Conservation (phyloP, 2,888 invertebrate species). For the Corbicula japonica region DNA sequence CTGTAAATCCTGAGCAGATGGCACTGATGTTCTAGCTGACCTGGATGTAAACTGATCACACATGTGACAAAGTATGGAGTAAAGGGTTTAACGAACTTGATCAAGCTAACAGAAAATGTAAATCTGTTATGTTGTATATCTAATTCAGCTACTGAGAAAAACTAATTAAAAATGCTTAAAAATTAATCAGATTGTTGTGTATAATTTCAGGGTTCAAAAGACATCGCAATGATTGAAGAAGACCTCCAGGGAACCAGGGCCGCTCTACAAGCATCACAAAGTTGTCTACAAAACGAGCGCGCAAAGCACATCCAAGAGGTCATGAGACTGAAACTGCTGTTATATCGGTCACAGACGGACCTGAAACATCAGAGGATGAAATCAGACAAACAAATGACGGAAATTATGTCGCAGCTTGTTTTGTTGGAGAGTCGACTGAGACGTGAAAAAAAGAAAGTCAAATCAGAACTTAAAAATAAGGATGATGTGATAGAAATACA, state of each 20-base stretch:
- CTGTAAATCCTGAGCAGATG: too few species aligned
- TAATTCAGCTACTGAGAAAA: too few species aligned
- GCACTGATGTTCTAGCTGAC: too few species aligned
- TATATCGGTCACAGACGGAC: slow-evolving; percentile 70
- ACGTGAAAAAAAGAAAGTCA: slow-evolving; percentile 73
- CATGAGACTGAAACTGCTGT: slow-evolving; percentile 71
- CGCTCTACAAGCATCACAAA: slow-evolving; percentile 67
- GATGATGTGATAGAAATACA: slow-evolving; percentile 74
- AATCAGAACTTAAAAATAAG: slow-evolving; percentile 70
- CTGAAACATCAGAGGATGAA: slow-evolving; percentile 60
- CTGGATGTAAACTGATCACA: too few species aligned
- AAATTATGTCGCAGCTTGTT: slow-evolving; percentile 76
- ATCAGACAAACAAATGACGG: slow-evolving; percentile 74
- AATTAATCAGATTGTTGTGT: too few species aligned
- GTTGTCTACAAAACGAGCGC: slow-evolving; percentile 67
- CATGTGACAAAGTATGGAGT: too few species aligned
- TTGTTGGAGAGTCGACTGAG: slow-evolving; percentile 78
- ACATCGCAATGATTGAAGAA: slow-evolving; percentile 28
- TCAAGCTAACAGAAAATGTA: too few species aligned
- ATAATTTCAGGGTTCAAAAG: too few species aligned
- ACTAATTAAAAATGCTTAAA: too few species aligned
- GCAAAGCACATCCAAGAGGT: slow-evolving; percentile 70
- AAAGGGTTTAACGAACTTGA: too few species aligned
- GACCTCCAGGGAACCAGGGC: slow-evolving; percentile 53
- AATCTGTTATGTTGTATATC: too few species aligned